Conservation (phyloP, 2,113 vertebrate species). For the Lota lota region DNA sequence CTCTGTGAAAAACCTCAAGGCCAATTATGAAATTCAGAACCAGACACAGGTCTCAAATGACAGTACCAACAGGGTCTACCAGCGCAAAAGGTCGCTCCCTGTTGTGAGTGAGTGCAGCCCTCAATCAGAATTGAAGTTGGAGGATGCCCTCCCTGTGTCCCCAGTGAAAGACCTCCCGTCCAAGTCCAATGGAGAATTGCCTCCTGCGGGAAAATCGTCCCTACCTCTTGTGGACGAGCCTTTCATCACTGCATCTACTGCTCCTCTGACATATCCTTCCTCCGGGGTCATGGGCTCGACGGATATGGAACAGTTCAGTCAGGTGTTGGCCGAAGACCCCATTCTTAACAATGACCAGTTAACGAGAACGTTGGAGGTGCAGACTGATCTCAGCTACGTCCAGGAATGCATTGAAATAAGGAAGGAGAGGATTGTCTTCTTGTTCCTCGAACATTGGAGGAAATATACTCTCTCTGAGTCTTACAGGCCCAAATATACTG, state of each 20-base stretch:
- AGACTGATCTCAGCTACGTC: conserved; percentile 76
- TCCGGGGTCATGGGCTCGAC: conserved; percentile 48
- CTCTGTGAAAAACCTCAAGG: conserved; percentile 89
- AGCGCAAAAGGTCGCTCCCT: conserved; percentile 74
- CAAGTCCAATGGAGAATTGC: conserved; percentile 34
- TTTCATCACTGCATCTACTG: conserved; percentile 51
- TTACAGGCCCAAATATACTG: conserved; percentile 62
- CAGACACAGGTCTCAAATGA: conserved; percentile 42
- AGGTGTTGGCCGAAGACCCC: conserved; percentile 52
- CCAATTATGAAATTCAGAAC: conserved; percentile 83
- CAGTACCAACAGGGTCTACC: conserved; percentile 69
- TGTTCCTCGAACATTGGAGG: conserved; percentile 94
- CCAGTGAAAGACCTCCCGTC: conserved; percentile 26
- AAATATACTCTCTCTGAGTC: conserved; percentile 80
- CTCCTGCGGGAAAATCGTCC: conserved; percentile 38
- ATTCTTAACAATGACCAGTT: conserved; percentile 70
- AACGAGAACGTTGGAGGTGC: conserved; percentile 70
- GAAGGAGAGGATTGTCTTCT: conserved; percentile 87
- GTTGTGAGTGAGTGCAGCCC: conserved; percentile 59
- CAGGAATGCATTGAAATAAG: conserved; percentile 81
- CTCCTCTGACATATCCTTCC: conserved; percentile 48
- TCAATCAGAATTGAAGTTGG: conserved; percentile 69
- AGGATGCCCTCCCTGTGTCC: conserved; percentile 69
- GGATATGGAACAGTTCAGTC: conserved; percentile 58
- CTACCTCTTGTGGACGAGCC: conserved; percentile 64